Percentiles rank a stretch among this genome's conserved stretches.
Evolutionary conservation across 2,888 invertebrate species (phyloP).

Genomic region (Xylocampa areola): DNA sequence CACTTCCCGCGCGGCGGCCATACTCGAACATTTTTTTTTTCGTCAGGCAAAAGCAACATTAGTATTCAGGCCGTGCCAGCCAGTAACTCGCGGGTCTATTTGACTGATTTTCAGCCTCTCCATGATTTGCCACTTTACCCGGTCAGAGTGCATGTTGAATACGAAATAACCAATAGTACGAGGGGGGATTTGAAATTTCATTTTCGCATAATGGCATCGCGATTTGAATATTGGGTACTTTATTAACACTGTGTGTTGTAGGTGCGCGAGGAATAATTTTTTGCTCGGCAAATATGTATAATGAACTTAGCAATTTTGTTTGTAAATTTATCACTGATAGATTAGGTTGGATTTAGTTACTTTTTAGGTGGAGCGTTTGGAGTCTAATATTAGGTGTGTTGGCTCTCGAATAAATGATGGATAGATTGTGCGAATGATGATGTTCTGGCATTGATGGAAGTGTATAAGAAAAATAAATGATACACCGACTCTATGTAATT

Average conservation of each 20-base stretch:
- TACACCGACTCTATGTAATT: too few species aligned
- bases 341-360: slow-evolving; percentile 30
- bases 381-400: background rate
- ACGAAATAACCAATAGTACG: slow-evolving; percentile 79
- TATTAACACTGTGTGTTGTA: slow-evolving; percentile 62
- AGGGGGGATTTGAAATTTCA: slow-evolving; percentile 83
- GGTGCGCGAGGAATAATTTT: slow-evolving; percentile 47
- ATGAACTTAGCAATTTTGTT: slow-evolving; percentile 55
- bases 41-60: slow-evolving; percentile 64
- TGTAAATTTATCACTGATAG: slow-evolving; percentile 33
- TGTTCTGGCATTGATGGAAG: too few species aligned
- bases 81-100: slow-evolving; percentile 87
- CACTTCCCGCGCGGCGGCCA: slow-evolving; percentile 55
- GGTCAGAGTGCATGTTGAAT: slow-evolving; percentile 84
- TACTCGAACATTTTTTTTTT: slow-evolving; percentile 62
- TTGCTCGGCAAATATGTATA: slow-evolving; percentile 47
- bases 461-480: too few species aligned
- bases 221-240: slow-evolving; percentile 81
- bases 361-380: slow-evolving; percentile 1
- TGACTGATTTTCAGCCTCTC: slow-evolving; percentile 89
- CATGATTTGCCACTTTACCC: slow-evolving; percentile 90
- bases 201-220: slow-evolving; percentile 83
- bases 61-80: slow-evolving; percentile 77
- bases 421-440: too few species aligned
- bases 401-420: background rate